phyloP scores from a whole-genome alignment of 2,113 vertebrate species.

The Apodemus sylvaticus region DNA sequence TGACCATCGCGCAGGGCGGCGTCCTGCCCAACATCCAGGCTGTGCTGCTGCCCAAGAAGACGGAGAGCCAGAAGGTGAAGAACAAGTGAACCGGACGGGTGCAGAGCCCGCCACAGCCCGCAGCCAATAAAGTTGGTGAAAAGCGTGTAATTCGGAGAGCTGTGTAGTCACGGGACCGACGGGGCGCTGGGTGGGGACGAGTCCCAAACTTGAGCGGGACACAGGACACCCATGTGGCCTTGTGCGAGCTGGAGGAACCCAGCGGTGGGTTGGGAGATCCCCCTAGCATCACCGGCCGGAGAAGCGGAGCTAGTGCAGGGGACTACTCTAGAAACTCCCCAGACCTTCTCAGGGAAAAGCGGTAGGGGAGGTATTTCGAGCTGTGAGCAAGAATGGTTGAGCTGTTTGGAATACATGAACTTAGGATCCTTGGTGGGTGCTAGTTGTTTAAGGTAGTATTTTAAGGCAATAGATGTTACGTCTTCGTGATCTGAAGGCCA shows the following conservation, averaged over 20 bases:
- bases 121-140: conserved; percentile 78
- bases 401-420: neutral
- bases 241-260: neutral
- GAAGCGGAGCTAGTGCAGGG: neutral
- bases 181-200: neutral
- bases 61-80: conserved; percentile 78
- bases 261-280: neutral
- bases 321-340: neutral
- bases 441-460: neutral
- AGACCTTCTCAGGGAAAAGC: neutral
- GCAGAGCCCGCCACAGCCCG: neutral
- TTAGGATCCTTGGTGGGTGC: neutral
- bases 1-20: conserved; percentile 94
- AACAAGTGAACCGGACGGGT: conserved; percentile 69
- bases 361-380: neutral
- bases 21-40: conserved; percentile 94
- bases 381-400: neutral
- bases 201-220: neutral
- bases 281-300: neutral
- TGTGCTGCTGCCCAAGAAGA: conserved; percentile 88
- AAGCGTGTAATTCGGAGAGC: conserved; percentile 65
- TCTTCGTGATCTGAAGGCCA: neutral
- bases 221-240: neutral
- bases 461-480: neutral
- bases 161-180: conserved; percentile 59